Evolutionary conservation across 2,888 invertebrate species (phyloP).

Genomic region (Hartigia nigra): DNA sequence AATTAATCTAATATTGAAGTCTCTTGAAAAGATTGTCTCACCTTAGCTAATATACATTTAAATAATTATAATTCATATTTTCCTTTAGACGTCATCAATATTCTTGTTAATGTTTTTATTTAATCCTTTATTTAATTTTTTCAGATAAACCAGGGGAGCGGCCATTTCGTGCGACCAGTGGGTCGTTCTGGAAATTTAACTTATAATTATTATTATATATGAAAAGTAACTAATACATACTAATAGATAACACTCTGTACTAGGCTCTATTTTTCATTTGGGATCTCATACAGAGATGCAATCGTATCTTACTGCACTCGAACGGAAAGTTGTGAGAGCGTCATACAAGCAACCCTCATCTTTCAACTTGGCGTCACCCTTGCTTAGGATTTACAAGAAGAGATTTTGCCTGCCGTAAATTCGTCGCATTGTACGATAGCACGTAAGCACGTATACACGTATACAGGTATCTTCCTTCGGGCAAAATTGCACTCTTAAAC

Average conservation of each 20-base stretch:
- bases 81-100: no score
- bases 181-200: no score
- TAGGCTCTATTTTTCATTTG: not conserved
- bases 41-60: no score
- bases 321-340: not conserved
- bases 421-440: conserved; percentile 30
- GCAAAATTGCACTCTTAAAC: conserved; percentile 33
- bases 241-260: not conserved
- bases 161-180: no score
- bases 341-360: not conserved
- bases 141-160: no score
- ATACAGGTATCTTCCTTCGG: conserved; percentile 33
- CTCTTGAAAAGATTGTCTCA: no score
- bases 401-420: conserved; percentile 32
- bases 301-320: not conserved
- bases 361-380: not conserved
- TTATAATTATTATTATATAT: no score
- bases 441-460: conserved; percentile 8
- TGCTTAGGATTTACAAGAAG: conserved; percentile 14
- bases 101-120: no score
- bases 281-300: not conserved
- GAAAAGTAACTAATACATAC: no score
- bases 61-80: no score
- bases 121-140: no score
- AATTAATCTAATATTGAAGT: no score